Evolutionary conservation across 2,797 vertebrate species (phyloP).

Genomic region (Semotilus atromaculatus): DNA sequence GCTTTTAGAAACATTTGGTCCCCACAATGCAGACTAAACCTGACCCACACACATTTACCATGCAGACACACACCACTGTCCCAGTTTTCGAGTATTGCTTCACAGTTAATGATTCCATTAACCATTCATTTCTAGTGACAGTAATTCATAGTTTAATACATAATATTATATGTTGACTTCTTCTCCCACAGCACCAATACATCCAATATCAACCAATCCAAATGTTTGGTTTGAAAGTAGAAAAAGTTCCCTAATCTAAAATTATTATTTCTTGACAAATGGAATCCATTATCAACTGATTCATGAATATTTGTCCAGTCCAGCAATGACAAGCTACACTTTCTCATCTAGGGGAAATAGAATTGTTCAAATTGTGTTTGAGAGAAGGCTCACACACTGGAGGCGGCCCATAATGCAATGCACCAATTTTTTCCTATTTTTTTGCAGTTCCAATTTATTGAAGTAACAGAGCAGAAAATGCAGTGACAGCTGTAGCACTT

Average conservation of each 20-base stretch:
- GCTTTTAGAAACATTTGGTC: not conserved
- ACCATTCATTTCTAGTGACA: constrained; percentile 46
- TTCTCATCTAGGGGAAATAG: constrained; percentile 84
- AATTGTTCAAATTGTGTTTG: constrained; percentile 88
- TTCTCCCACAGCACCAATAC: constrained; percentile 25
- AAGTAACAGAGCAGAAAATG: constrained; percentile 99
- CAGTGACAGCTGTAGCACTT: constrained; percentile 99
- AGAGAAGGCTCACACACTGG: constrained; percentile 72
- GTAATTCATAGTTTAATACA: constrained; percentile 54
- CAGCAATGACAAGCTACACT: constrained; percentile 86
- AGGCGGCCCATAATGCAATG: constrained; percentile 87
- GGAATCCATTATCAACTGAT: constrained; percentile 80
- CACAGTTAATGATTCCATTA: constrained; percentile 52
- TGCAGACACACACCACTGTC: constrained; percentile 3
- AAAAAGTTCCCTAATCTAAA: constrained; percentile 58
- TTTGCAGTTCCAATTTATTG: constrained; percentile 96
- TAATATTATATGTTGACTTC: constrained; percentile 41
- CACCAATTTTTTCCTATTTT: constrained; percentile 80
- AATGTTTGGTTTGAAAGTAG: constrained; percentile 56
- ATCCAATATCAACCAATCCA: constrained; percentile 46
- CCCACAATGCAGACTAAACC: constrained; percentile 2
- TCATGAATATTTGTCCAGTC: constrained; percentile 88
- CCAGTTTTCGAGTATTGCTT: not conserved
- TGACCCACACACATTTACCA: not conserved
- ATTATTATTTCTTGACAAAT: constrained; percentile 77